Evolutionary conservation across 2,113 vertebrate genomes (phyloP), one percentile per base, ranked within the genome.

Genomic region (Alectura lathami): DNA sequence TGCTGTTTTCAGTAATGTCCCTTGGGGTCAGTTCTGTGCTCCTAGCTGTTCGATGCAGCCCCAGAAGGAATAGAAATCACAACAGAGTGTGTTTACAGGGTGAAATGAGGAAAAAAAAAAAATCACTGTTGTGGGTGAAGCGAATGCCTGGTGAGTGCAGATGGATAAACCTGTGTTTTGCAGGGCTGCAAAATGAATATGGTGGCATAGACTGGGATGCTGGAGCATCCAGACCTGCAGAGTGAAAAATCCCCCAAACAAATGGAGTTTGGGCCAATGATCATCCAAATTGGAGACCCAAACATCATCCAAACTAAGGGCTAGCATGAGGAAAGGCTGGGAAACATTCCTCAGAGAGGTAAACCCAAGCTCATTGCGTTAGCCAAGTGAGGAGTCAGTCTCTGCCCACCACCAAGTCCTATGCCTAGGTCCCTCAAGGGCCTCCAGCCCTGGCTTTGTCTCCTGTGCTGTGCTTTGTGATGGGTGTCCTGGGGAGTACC

Each of bases 71-170:
- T n/a, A 24, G 15, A 36, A 51, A 72, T 20, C 30, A 9, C 17
- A 73, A 8, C n/a, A 78, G 64, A 88, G 32, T 36, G 21, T 30
- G 47, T 74, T 56, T 6, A 9, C 9, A 32, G 78, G 17, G 34
- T 4, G 8, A 42, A 72, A 64, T 9, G 3, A 4, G 8, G 6
- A 2, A 2, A 1, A 1, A 4, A 0, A 6, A 27, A 10, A 36
- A 26, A 32, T 54, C 17, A 8, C 3, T 57, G 70, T n/a, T 0
- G 2, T 34, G 48, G 27, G 30, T 51, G 89, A 91, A 69, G 23
- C 40, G 34, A 45, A 36, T 56, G 48, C 62, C 17, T 48, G 43
- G 48, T 47, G n/a, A 53, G 68, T 80, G 68, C 80, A 88, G 36
- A 77, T 83, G 18, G 16, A n/a, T 86, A 80, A 93, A 74, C 62